Conservation (phyloP, 2,888 invertebrate genomes). For the Melitaea athalia region DNA sequence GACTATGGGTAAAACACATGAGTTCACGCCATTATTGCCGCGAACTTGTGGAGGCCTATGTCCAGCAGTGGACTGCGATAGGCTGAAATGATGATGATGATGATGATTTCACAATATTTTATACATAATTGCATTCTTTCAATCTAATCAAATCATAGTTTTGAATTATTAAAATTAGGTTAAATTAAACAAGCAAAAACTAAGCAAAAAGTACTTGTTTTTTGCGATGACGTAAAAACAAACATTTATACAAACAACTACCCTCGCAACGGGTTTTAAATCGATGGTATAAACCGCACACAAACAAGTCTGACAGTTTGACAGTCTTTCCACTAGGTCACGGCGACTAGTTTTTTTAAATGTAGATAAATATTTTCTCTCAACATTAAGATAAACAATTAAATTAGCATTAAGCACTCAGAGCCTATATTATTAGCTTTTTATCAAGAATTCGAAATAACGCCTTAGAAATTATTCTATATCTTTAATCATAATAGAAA, state of each 20-base stretch:
- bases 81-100: no score
- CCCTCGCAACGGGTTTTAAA: background rate
- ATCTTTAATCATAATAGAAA: background rate
- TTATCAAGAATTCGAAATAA: constrained; percentile 7
- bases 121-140: no score
- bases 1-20: no score
- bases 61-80: no score
- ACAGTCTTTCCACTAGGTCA: constrained; percentile 18
- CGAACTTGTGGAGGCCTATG: no score
- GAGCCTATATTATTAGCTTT: background rate
- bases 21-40: no score
- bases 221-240: background rate
- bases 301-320: constrained; percentile 5
- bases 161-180: background rate
- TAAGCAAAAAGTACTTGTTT: no score
- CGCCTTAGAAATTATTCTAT: background rate
- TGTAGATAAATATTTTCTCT: constrained; percentile 20
- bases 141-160: no score
- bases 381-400: constrained; percentile 19
- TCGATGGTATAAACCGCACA: constrained; percentile 11
- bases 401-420: constrained; percentile 21
- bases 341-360: constrained; percentile 14
- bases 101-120: no score
- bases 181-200: background rate
- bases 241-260: background rate